Percentiles rank a stretch among this genome's conserved stretches.
Evolutionary conservation across 2,797 vertebrate genomes (phyloP).

Genomic region (Danio aesculapii): DNA sequence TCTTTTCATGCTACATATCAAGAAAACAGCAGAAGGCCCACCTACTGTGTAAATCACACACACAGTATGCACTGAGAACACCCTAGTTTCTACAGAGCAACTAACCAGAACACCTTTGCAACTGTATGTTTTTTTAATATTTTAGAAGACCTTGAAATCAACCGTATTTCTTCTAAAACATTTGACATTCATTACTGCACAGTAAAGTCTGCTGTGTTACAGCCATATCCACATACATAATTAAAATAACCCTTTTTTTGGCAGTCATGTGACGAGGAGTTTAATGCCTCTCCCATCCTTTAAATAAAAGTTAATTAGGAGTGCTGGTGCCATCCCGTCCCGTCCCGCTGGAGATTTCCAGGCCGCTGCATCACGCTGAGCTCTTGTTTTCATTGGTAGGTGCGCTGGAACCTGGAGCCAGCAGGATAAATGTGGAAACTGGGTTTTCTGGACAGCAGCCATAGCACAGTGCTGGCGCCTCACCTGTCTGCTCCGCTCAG

Average conservation of each 20-base stretch:
- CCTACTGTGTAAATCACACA: neutral
- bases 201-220: constrained; percentile 7
- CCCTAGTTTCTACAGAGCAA: neutral
- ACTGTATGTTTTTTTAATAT: neutral
- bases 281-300: constrained; percentile 12
- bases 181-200: neutral
- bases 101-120: neutral
- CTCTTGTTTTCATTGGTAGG: constrained; percentile 53
- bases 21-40: neutral
- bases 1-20: neutral
- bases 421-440: constrained; percentile 61
- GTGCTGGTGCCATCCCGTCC: constrained; percentile 7
- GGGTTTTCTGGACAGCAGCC: constrained; percentile 68
- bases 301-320: constrained; percentile 30
- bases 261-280: neutral
- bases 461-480: constrained; percentile 56
- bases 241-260: neutral
- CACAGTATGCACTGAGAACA: neutral
- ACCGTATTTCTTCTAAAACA: neutral
- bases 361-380: constrained; percentile 40
- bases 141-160: neutral
- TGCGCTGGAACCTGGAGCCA: constrained; percentile 42
- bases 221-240: neutral
- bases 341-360: constrained; percentile 21
- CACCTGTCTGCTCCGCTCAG: constrained; percentile 63